Conservation (phyloP, 30 jellyfish, hydroid and myxozoan genomes). For the Pelagia noctiluca region DNA sequence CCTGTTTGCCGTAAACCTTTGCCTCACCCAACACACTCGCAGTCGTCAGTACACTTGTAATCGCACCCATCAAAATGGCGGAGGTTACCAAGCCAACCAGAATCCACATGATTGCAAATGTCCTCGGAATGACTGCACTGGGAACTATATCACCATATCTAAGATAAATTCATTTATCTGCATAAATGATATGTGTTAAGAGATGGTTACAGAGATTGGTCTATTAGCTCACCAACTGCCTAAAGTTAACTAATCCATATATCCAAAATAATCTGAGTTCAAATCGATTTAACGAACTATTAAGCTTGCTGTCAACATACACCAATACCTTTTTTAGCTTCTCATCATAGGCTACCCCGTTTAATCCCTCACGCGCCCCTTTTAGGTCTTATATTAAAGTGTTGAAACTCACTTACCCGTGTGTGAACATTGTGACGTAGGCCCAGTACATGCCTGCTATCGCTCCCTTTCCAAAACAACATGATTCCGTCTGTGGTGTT, state of each 20-base stretch:
- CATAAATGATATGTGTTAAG: background rate
- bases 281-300: background rate
- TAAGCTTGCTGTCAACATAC: background rate
- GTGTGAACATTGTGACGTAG: constrained; percentile 16
- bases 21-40: background rate
- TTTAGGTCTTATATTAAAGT: background rate
- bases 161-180: background rate
- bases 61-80: constrained; percentile 30
- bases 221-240: background rate
- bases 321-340: background rate
- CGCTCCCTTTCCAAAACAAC: background rate
- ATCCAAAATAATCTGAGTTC: background rate
- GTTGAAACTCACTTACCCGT: constrained; percentile 5
- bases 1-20: constrained; percentile 9
- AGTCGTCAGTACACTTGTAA: constrained; percentile 1
- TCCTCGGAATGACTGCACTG: background rate
- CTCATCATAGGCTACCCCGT: background rate
- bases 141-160: constrained; percentile 37
- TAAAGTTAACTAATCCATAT: background rate
- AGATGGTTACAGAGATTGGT: background rate
- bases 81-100: constrained; percentile 12
- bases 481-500: background rate
- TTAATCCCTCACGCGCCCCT: background rate
- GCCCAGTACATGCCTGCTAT: constrained; percentile 39
- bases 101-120: constrained; percentile 27